phyloP scores from a whole-genome alignment of 2,797 vertebrate species.

The Acanthurus leucopareius region DNA sequence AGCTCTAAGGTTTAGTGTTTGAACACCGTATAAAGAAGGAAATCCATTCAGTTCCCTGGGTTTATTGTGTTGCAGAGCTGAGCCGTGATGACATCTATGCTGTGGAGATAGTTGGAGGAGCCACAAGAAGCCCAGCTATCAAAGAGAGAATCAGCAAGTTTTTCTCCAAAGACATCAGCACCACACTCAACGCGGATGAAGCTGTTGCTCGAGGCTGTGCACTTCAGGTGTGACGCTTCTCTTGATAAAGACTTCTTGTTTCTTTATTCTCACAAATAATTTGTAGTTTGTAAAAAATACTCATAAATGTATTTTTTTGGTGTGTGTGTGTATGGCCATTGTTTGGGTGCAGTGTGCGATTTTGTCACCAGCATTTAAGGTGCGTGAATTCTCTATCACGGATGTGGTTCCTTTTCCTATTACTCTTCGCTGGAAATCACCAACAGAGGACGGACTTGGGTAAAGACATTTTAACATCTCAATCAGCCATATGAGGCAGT shows the following conservation, averaged over 20 bases:
- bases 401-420: conserved; percentile 94
- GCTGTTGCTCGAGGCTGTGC: conserved; percentile 96
- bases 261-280: neutral
- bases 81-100: conserved; percentile 96
- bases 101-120: conserved; percentile 95
- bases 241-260: neutral
- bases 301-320: neutral
- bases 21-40: neutral
- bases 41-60: conserved; percentile 1
- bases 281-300: neutral
- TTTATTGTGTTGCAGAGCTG: conserved; percentile 84
- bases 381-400: conserved; percentile 97
- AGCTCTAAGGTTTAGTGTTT: neutral
- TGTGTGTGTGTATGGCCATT: conserved; percentile 36
- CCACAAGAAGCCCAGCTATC: conserved; percentile 94
- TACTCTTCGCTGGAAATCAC: conserved; percentile 96
- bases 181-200: conserved; percentile 96
- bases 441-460: conserved; percentile 94
- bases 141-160: conserved; percentile 95
- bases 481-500: neutral
- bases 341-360: conserved; percentile 92
- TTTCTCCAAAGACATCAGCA: conserved; percentile 95
- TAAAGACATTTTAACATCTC: conserved; percentile 68
- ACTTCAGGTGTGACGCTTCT: conserved; percentile 87
- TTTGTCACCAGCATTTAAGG: conserved; percentile 98